Evolutionary conservation across 92 coral and sea anemone genomes (phyloP).

Genomic region (Heliopora coerulea): DNA sequence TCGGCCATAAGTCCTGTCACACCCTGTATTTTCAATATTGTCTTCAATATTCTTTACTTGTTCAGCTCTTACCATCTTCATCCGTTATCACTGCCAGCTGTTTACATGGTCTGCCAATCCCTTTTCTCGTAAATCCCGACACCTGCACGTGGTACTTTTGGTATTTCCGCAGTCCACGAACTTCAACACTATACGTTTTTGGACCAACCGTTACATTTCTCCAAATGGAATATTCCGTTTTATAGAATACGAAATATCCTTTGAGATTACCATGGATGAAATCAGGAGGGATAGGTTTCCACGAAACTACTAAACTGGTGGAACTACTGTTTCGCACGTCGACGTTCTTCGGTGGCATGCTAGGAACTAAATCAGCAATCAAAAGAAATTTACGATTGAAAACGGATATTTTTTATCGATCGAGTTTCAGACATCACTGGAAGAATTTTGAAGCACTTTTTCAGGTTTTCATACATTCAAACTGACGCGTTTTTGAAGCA

Average conservation of each 20-base stretch:
- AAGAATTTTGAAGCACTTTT: too few relatives aligned
- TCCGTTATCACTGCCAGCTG: conserved; percentile 60
- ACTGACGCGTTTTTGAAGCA: too few relatives aligned
- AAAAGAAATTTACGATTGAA: too few relatives aligned
- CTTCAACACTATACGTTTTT: conserved; percentile 23
- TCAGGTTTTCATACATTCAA: too few relatives aligned
- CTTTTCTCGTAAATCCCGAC: conserved; percentile 70
- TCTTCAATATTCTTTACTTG: too few relatives aligned
- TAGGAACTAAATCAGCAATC: conserved; percentile 71
- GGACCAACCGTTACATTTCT: conserved; percentile 33
- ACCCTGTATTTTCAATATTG: too few relatives aligned
- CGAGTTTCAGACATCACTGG: too few relatives aligned
- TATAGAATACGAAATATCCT: conserved; percentile 66
- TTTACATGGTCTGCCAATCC: conserved; percentile 65
- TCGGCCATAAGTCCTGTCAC: too few relatives aligned
- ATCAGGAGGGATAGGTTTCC: conserved; percentile 70
- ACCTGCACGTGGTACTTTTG: conserved; percentile 75
- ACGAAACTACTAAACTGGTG: conserved; percentile 62
- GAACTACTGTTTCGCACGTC: conserved; percentile 63
- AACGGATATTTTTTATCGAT: background rate
- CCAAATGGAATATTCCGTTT: conserved; percentile 56
- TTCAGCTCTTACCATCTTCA: conserved; percentile 69
- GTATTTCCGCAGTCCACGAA: conserved; percentile 58
- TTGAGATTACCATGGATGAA: conserved; percentile 64
- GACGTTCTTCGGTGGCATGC: conserved; percentile 57